Conservation (phyloP, 2,888 invertebrate genomes). For the Oscheius myriophilus region DNA sequence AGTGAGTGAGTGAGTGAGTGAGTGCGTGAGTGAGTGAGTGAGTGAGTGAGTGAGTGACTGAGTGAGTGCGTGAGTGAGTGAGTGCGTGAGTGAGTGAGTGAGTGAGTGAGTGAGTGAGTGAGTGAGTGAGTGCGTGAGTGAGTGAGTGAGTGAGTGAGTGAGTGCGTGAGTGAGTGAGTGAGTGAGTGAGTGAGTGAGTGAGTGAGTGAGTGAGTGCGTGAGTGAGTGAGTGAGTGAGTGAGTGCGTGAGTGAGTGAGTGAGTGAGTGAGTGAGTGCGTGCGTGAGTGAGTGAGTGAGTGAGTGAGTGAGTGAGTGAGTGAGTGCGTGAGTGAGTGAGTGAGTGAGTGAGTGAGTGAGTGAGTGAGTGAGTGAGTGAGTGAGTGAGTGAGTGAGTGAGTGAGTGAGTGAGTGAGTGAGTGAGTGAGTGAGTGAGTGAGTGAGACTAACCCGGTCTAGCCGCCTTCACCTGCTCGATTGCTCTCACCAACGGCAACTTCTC, state of each 20-base stretch:
- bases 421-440: no score
- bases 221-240: background rate
- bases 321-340: background rate
- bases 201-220: background rate
- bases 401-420: background rate
- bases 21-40: no score
- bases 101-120: background rate
- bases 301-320: no score
- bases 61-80: background rate
- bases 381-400: background rate
- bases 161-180: background rate
- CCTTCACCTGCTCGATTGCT: constrained; percentile 8
- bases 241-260: no score
- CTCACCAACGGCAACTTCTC: background rate
- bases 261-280: background rate
- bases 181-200: no score
- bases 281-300: background rate
- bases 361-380: no score
- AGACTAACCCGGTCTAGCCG: constrained; percentile 18
- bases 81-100: no score
- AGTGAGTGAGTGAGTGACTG: background rate
- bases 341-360: background rate
- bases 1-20: background rate
- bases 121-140: no score
- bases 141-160: background rate